Evolutionary conservation across 2,888 invertebrate species (phyloP).

Genomic region (Nymphalis urticae): DNA sequence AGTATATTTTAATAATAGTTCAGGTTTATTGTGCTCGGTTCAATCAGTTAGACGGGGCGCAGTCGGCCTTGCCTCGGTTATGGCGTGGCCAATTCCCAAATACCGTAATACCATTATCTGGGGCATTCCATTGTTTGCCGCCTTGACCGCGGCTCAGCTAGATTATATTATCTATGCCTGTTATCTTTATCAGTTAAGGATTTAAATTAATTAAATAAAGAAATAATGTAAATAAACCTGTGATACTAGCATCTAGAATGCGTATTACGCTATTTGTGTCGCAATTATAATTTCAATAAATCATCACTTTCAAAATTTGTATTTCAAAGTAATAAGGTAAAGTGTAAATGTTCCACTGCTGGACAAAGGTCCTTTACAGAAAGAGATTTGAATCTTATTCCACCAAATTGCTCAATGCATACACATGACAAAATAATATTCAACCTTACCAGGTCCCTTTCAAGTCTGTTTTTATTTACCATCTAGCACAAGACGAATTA

Average conservation of each 20-base stretch:
- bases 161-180: conserved; percentile 26
- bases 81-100: conserved; percentile 57
- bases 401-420: no score
- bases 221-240: neutral
- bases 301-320: neutral
- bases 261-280: neutral
- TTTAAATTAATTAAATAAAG: conserved; percentile 8
- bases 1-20: neutral
- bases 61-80: conserved; percentile 55
- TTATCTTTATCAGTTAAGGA: conserved; percentile 7
- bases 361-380: no score
- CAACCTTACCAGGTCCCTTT: no score
- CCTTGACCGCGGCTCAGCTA: conserved; percentile 40
- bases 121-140: conserved; percentile 40
- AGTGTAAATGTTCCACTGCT: no score
- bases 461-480: no score
- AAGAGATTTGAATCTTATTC: no score
- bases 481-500: no score
- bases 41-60: conserved; percentile 35
- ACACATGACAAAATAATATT: no score
- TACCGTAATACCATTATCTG: conserved; percentile 51
- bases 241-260: neutral
- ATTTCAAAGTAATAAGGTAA: neutral
- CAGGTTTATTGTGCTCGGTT: conserved; percentile 8
- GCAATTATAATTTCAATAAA: neutral